Base-by-base conservation (phyloP, 2,113 vertebrate species). In the Willisornis vidua region DNA sequence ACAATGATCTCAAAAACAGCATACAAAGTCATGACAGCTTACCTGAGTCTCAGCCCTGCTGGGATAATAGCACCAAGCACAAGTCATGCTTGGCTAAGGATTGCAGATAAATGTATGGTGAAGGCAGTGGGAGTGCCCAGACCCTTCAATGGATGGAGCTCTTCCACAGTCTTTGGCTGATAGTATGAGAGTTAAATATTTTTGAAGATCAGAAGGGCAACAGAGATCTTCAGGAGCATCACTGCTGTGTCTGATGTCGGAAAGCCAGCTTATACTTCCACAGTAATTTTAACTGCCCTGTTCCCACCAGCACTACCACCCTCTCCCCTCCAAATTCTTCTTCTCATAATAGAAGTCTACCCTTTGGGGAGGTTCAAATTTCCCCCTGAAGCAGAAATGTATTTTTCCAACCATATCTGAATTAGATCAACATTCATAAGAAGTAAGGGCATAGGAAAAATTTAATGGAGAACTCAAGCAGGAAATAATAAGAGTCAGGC, bases 261-360 rank as follows among this genome's bases (percentile, higher is more conserved):
- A 79, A 22, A 67, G 8, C 7, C 28, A 46, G 43, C 4, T 62
- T 59, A 62, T 20, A 85, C 68, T 71, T 79, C 74, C 29, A 35
- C 19, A 63, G 48, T 18, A 8, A 82, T 59, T 79, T 57, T 48
- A 75, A 79, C 16, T 6, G 33, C 1, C 0, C 7, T 0, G 0
- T 12, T 85, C 37, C 28, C 33, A 73, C 7, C 49, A 70, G 23
- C 37, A 52, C n/a, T 31, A 59, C 14, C 43, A 71, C 3, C 11
- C 6, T 72, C n/a, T 74, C 8, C 48, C 22, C 26, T 70, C 46
- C 57, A 57, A 77, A 43, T 43, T 13, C 8, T 67, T 14, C 24
- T 35, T 61, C 23, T 84, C 6, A 17, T 12, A 33, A 66, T 3
- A 16, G 25, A 61, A 57, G 9, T 20, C 22, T 18, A 28, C 12